Evolutionary conservation across 92 coral and sea anemone species (phyloP), one percentile per base, ranked within the genome.

Genomic region (Porites lobata): DNA sequence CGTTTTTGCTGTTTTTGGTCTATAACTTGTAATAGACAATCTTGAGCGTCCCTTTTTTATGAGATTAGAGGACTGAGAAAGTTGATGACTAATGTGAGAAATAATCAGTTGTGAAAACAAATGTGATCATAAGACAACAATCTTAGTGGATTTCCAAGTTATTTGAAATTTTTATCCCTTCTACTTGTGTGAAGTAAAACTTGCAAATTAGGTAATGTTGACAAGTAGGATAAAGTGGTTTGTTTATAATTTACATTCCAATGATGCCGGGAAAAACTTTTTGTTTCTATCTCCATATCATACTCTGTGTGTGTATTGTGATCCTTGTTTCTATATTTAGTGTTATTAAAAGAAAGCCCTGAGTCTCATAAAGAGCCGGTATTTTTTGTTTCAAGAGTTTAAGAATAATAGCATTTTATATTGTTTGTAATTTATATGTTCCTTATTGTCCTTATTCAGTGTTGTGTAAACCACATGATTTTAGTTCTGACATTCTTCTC

Each of bases 391-490:
- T 57, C 18, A 71, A 74, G 87, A 62, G 80, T 62, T 74, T 69
- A 12, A 38, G 24, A 52, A 61, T 74, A 29, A 73, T 57, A 63
- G 65, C 47, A 52, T 19, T 72, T 22, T 72, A 18, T 72, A 63
- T 84, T 84, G 87, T 84, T 74, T 74, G 65, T 59, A 43, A 52
- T 84, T 8, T 84, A 50, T 62, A 47, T 61, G 87, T 65, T 84
- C 63, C 5, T 21, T 19, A 74, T 73, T 84, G 64, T 84, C 0
- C 14, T 13, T 58, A 65, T 22, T 26, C 87, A 84, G 64, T 43
- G 80, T 73, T 84, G 80, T 84, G 79, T 84, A 84, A 84, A 84
- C 81, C 7, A 29, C 69, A 58, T 73, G 47, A 84, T 63, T 43
- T 43, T 63, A 72, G 43, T 73, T 72, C 50, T 38, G 9, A 51